These are phyloP conservation scores for Phrynocephalus vlangalii DNA, from an alignment of 2,797 vertebrate species.

Conservation along the genomic window DNA sequence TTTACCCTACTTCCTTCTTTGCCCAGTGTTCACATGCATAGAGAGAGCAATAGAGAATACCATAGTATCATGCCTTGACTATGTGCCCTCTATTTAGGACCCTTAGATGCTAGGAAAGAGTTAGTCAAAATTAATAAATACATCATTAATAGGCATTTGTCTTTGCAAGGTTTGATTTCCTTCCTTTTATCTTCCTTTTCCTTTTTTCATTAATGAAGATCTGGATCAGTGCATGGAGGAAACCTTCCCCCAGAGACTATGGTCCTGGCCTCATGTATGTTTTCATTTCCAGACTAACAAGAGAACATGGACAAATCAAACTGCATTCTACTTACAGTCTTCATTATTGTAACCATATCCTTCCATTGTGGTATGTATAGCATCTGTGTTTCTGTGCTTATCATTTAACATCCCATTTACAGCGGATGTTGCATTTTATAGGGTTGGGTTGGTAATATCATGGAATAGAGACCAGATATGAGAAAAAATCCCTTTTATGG, in stretches of 20 bases:
- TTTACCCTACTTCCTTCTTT: too few species aligned
- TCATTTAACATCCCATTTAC: neutral
- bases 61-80: too few species aligned
- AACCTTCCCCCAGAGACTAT: neutral
- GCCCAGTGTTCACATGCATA: too few species aligned
- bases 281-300: constrained; percentile 31
- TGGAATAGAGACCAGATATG: neutral
- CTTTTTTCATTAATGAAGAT: neutral
- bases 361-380: constrained; percentile 66
- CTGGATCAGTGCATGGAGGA: neutral
- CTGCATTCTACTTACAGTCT: constrained; percentile 37
- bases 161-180: too few species aligned
- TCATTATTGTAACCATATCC: constrained; percentile 52
- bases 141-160: too few species aligned
- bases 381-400: neutral
- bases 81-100: neutral
- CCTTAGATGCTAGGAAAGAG: neutral
- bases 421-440: neutral
- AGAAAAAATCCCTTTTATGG: too few species aligned
- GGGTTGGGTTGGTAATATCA: neutral
- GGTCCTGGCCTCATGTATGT: neutral
- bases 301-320: constrained; percentile 65
- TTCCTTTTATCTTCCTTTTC: too few species aligned
- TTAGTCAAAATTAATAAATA: too few species aligned
- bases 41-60: too few species aligned